These are phyloP conservation scores for Telenomus remus DNA, from an alignment of 1,140 invertebrate species.

Conservation along the genomic window DNA sequence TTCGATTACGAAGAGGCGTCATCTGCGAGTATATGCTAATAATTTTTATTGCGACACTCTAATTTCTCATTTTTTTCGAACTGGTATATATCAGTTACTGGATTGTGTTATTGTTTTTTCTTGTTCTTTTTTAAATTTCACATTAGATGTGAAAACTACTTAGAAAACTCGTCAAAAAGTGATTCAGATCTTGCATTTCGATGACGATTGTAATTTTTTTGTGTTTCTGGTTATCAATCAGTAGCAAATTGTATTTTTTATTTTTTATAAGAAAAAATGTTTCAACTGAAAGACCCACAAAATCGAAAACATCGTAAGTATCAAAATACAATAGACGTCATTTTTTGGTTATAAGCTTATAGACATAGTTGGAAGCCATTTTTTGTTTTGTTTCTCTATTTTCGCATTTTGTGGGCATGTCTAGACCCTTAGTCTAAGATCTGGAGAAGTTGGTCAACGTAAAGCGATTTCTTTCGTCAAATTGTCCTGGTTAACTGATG, in stretches of 20 bases:
- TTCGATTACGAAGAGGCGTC: slow-evolving; percentile 15
- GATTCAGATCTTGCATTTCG: slow-evolving; percentile 24
- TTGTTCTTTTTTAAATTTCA: slow-evolving; percentile 28
- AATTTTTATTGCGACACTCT: slow-evolving; percentile 34
- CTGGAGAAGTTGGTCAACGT: slow-evolving; percentile 19
- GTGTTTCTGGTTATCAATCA: slow-evolving; percentile 9
- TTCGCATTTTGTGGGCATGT: slow-evolving; percentile 54
- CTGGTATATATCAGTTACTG: slow-evolving; percentile 5
- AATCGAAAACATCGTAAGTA: slow-evolving; percentile 55
- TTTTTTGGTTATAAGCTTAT: slow-evolving; percentile 44
- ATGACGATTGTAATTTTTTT: slow-evolving; percentile 16
- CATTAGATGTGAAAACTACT: slow-evolving; percentile 45
- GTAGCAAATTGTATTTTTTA: slow-evolving; percentile 10
- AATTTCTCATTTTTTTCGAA: not conserved
- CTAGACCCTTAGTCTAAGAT: slow-evolving; percentile 37
- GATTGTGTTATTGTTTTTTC: slow-evolving; percentile 26
- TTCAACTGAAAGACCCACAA: slow-evolving; percentile 50
- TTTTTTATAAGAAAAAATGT: slow-evolving; percentile 10
- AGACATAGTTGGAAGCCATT: slow-evolving; percentile 48
- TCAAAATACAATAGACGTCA: slow-evolving; percentile 58
- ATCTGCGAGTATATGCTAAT: slow-evolving; percentile 17
- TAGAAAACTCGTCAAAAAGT: slow-evolving; percentile 48
- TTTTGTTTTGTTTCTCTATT: slow-evolving; percentile 2
- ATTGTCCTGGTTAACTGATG: slow-evolving; percentile 46
- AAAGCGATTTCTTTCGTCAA: slow-evolving; percentile 40